Conservation (phyloP, 2,888 invertebrate genomes). For the Drosophila stalkeri region DNA sequence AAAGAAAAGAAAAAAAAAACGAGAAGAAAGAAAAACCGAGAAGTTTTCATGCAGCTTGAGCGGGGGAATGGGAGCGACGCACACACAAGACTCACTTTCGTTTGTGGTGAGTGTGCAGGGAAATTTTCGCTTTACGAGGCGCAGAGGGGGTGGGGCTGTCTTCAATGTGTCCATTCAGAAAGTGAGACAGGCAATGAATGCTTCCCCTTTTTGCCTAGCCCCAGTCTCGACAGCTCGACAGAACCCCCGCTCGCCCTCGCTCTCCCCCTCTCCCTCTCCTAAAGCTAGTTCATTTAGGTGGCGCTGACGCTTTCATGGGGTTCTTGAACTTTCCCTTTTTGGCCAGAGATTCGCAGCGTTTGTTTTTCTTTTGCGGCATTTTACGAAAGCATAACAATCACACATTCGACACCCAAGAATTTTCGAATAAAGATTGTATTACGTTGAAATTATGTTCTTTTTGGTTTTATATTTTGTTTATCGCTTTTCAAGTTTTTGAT, state of each 20-base stretch:
- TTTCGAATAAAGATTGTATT: conserved; percentile 47
- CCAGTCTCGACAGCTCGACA: background rate
- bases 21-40: conserved; percentile 17
- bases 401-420: conserved; percentile 25
- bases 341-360: conserved; percentile 48
- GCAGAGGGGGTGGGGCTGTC: background rate
- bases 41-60: conserved; percentile 32
- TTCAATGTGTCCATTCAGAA: conserved; percentile 50
- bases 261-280: no score
- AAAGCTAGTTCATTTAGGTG: conserved; percentile 17
- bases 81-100: conserved; percentile 65
- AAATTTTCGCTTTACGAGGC: conserved; percentile 16
- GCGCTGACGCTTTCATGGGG: conserved; percentile 73
- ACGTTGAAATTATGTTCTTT: conserved; percentile 34
- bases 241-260: background rate
- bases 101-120: conserved; percentile 55
- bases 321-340: conserved; percentile 72
- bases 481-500: conserved; percentile 7
- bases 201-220: conserved; percentile 7
- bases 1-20: conserved; percentile 4
- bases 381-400: conserved; percentile 4
- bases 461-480: conserved; percentile 13
- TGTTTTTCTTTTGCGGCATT: conserved; percentile 55
- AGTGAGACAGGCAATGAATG: conserved; percentile 61
- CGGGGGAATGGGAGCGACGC: conserved; percentile 1